Conservation (phyloP, 2,113 vertebrate genomes). For the Myrmecobius fasciatus region DNA sequence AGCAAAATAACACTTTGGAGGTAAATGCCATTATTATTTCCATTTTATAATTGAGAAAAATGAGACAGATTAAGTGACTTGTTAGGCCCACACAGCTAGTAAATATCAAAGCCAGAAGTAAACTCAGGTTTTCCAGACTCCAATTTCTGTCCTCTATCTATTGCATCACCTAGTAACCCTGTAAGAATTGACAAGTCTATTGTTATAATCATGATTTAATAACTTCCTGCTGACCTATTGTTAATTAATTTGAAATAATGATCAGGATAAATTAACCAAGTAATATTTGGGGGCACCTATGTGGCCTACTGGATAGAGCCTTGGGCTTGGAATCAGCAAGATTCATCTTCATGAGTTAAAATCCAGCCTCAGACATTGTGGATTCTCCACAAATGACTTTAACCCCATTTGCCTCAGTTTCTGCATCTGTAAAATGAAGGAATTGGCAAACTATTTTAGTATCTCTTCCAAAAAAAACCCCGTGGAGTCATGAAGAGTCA, state of each 20-base stretch:
- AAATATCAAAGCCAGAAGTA: not conserved
- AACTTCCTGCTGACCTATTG: not conserved
- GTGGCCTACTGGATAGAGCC: not conserved
- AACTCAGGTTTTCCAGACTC: not conserved
- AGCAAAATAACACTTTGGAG: not conserved
- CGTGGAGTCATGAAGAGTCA: no score
- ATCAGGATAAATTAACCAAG: not conserved
- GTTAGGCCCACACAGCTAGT: not conserved
- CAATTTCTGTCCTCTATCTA: not conserved
- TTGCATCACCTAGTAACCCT: not conserved
- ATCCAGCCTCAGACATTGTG: not conserved
- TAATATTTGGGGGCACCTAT: not conserved
- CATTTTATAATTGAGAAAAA: not conserved
- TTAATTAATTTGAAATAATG: not conserved
- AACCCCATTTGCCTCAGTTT: not conserved
- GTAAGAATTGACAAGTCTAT: not conserved
- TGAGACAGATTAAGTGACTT: not conserved
- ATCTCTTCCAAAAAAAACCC: not conserved
- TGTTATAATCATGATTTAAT: not conserved
- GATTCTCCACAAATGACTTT: not conserved
- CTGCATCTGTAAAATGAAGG: not conserved
- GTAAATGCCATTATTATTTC: not conserved
- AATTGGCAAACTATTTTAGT: not conserved
- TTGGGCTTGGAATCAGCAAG: not conserved
- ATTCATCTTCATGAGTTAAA: not conserved